Conservation (phyloP, 1,140 invertebrate genomes). For the Brachystomella parvula region DNA sequence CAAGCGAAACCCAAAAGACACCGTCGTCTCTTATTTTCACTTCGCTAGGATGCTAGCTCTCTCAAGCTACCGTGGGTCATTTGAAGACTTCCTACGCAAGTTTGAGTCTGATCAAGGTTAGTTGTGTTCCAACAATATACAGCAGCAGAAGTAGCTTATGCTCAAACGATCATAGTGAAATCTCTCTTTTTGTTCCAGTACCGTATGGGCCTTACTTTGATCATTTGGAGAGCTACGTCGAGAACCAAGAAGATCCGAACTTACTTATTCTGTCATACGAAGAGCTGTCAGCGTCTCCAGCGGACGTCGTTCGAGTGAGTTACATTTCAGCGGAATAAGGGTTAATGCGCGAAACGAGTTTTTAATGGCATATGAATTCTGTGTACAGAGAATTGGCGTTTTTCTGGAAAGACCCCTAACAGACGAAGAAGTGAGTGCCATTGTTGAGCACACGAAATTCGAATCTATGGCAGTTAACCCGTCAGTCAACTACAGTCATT, state of each 20-base stretch:
- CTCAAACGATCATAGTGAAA: not conserved
- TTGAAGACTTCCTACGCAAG: constrained; percentile 44
- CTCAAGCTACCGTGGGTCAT: constrained; percentile 42
- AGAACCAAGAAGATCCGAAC: constrained; percentile 41
- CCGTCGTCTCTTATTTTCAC: constrained; percentile 47
- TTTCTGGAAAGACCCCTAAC: constrained; percentile 46
- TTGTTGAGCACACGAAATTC: constrained; percentile 46
- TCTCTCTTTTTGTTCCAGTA: constrained; percentile 40
- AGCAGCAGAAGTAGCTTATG: not conserved
- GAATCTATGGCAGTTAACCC: constrained; percentile 47
- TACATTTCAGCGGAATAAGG: not conserved
- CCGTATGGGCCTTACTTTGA: constrained; percentile 49
- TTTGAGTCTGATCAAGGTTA: constrained; percentile 47
- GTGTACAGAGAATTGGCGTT: constrained; percentile 41
- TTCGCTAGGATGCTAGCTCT: constrained; percentile 44
- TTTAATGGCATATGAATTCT: not conserved
- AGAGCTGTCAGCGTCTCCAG: constrained; percentile 47
- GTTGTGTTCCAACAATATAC: constrained; percentile 11
- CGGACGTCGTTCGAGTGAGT: constrained; percentile 40
- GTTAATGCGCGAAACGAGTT: too few species aligned
- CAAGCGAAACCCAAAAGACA: constrained; percentile 46
- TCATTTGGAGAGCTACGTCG: constrained; percentile 48
- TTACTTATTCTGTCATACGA: constrained; percentile 50
- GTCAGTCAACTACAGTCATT: constrained; percentile 47
- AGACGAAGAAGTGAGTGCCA: constrained; percentile 34